Percentiles rank a stretch among this genome's conserved stretches.
Evolutionary conservation across 2,113 vertebrate species (phyloP).

Genomic region (Platanista minor): DNA sequence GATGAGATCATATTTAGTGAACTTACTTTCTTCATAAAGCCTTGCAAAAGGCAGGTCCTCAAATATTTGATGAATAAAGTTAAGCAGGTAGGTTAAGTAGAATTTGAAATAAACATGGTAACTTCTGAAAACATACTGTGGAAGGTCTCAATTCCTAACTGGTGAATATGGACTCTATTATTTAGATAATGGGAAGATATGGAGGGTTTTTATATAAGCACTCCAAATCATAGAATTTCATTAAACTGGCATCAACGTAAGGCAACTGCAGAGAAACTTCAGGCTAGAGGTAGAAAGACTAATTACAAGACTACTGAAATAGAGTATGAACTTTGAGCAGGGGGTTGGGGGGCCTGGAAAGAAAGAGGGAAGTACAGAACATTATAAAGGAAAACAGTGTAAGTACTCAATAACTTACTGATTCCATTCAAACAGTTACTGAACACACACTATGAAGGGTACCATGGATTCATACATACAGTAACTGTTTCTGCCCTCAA

Average conservation of each 20-base stretch:
- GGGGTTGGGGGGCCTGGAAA: not conserved
- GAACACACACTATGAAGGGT: not conserved
- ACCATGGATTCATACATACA: not conserved
- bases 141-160: not conserved
- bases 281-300: not conserved
- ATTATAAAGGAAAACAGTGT: not conserved
- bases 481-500: not conserved
- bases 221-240: not conserved
- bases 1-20: not conserved
- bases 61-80: constrained; percentile 20
- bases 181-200: not conserved
- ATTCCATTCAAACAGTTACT: not conserved
- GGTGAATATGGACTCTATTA: not conserved
- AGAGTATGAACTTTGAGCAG: not conserved
- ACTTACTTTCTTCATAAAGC: not conserved
- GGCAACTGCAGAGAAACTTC: not conserved
- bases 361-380: constrained; percentile 2
- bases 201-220: not conserved
- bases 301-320: not conserved
- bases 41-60: not conserved
- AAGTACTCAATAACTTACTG: not conserved
- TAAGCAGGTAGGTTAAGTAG: not conserved
- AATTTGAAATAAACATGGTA: not conserved
- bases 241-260: not conserved
- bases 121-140: not conserved